These are phyloP conservation scores for Parazoanthus darwini DNA, from an alignment of 92 coral and sea anemone genomes.

Conservation along the genomic window DNA sequence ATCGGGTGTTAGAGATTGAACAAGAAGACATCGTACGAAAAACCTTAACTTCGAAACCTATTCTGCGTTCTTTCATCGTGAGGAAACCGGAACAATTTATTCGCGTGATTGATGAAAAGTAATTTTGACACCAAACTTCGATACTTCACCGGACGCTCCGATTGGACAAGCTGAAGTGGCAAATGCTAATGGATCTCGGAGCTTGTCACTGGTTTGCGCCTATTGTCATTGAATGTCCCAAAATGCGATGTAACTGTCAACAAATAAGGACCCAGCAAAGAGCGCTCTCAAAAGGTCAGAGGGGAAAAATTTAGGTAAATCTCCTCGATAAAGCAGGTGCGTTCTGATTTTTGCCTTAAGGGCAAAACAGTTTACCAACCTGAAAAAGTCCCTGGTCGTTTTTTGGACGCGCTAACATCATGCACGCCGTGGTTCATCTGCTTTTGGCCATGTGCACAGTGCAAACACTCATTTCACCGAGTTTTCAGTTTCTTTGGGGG, in stretches of 20 bases:
- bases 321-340: neutral
- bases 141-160: neutral
- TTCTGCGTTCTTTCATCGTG: too few species aligned
- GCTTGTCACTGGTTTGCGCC: neutral
- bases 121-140: neutral
- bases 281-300: neutral
- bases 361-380: neutral
- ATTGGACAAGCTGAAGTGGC: neutral
- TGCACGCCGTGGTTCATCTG: neutral
- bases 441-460: neutral
- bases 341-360: neutral
- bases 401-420: neutral
- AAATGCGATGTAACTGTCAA: neutral
- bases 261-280: neutral
- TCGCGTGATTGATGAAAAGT: constrained; percentile 11
- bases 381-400: neutral
- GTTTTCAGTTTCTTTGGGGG: constrained; percentile 3
- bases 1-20: too few species aligned
- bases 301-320: neutral
- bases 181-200: neutral
- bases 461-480: neutral
- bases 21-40: too few species aligned
- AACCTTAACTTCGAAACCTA: too few species aligned
- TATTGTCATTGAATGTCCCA: neutral
- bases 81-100: too few species aligned